Percentiles rank a stretch among this genome's conserved stretches.
phyloP scores from a whole-genome alignment of 2,797 vertebrate genomes.

The Pterois miles region DNA sequence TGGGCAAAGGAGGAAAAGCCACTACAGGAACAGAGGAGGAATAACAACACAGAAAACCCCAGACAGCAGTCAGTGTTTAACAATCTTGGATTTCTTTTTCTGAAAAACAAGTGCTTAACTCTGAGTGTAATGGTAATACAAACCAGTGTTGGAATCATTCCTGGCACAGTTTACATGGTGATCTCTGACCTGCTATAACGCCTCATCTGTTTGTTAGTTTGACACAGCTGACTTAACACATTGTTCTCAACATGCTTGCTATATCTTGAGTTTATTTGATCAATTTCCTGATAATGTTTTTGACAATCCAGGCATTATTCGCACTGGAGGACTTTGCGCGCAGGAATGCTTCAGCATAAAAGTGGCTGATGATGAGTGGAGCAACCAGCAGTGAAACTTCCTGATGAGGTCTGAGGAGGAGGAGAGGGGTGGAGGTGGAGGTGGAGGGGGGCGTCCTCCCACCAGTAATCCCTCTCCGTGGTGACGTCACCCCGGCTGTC shows the following conservation, averaged over 20 bases:
- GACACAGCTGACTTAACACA: constrained; percentile 3
- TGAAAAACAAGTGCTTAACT: neutral
- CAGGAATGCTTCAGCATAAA: constrained; percentile 12
- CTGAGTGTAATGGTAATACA: neutral
- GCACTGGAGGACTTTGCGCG: constrained; percentile 18
- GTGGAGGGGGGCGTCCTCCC: constrained; percentile 38
- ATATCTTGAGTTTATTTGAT: neutral
- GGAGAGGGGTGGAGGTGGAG: neutral
- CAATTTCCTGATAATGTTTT: neutral
- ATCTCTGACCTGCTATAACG: constrained; percentile 24
- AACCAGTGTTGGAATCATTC: neutral
- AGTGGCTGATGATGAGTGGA: neutral
- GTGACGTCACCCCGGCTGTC: constrained; percentile 79
- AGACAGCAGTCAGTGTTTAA: too few species aligned
- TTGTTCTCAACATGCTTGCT: neutral
- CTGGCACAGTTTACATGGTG: neutral
- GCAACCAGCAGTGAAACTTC: constrained; percentile 21
- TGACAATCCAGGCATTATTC: neutral
- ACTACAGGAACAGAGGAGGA: too few species aligned
- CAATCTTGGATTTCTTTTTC: too few species aligned
- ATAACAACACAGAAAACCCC: too few species aligned
- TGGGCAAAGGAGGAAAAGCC: too few species aligned
- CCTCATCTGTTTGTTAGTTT: constrained; percentile 1
- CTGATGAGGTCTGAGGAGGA: constrained; percentile 8
- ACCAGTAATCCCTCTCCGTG: constrained; percentile 66